Conservation (phyloP, 2,888 invertebrate genomes). For the Pandemis heparana region DNA sequence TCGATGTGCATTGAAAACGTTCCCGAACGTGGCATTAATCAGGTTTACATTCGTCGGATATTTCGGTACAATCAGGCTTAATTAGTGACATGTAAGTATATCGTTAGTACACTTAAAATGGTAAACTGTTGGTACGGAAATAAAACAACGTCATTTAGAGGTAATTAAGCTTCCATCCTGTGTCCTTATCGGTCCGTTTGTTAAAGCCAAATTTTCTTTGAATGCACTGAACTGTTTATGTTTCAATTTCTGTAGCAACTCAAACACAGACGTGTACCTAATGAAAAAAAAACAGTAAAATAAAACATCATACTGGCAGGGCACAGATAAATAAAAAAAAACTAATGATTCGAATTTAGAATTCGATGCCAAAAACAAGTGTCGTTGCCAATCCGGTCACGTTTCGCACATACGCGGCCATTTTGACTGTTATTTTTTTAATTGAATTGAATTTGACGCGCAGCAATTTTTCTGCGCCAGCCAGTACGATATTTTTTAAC, state of each 20-base stretch:
- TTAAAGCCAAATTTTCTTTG: no score
- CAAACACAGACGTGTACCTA: no score
- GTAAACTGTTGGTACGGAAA: neutral
- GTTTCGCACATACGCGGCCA: slow-evolving; percentile 3
- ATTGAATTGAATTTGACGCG: neutral
- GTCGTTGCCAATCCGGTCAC: slow-evolving; percentile 4
- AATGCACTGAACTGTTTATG: no score
- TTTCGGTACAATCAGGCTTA: slow-evolving; percentile 12
- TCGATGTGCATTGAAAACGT: neutral
- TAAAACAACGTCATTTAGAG: no score
- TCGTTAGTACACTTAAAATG: neutral
- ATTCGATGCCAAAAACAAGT: neutral
- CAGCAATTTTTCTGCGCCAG: neutral
- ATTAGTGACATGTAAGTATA: neutral
- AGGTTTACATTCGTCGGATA: slow-evolving; percentile 6
- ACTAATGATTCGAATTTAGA: neutral
- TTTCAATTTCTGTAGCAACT: no score
- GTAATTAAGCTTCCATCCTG: no score
- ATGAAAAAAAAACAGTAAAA: neutral
- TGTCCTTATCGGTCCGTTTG: no score
- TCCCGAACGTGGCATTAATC: slow-evolving; percentile 8
- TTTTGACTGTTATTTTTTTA: neutral
- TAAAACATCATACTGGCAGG: neutral
- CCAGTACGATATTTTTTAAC: neutral
- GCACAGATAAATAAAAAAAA: neutral